These are phyloP conservation scores for Blera fallax DNA, from an alignment of 2,888 invertebrate species.

Conservation along the genomic window DNA sequence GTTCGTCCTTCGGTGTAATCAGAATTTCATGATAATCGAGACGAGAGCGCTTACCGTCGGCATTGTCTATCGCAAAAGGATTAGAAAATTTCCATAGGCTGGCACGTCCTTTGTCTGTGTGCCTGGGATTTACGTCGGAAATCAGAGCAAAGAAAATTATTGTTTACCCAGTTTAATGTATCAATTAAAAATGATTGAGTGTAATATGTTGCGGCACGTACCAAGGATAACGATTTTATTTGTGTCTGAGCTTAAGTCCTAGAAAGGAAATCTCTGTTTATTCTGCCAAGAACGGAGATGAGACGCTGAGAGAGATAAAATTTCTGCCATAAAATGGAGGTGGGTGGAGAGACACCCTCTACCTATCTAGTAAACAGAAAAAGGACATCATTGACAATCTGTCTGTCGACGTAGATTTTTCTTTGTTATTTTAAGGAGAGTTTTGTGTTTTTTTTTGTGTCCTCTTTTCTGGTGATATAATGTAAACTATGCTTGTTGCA, in stretches of 20 bases:
- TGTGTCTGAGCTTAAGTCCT: conserved; percentile 41
- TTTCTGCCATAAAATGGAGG: neutral
- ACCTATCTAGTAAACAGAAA: conserved; percentile 12
- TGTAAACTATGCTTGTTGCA: conserved; percentile 67
- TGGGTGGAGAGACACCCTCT: neutral
- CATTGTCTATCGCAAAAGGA: neutral
- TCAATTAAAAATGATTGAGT: conserved; percentile 82
- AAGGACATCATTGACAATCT: conserved; percentile 54
- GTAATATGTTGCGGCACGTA: conserved; percentile 81
- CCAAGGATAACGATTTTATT: conserved; percentile 68
- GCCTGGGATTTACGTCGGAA: conserved; percentile 44
- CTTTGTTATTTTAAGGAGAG: conserved; percentile 48
- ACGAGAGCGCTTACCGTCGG: conserved; percentile 32
- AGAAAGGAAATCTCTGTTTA: conserved; percentile 29
- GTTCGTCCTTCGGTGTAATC: conserved; percentile 52
- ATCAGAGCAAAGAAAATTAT: conserved; percentile 41
- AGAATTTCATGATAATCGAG: conserved; percentile 64
- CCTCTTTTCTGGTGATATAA: neutral
- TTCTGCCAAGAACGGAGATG: neutral
- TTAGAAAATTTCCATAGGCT: conserved; percentile 19
- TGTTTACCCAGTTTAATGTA: conserved; percentile 80
- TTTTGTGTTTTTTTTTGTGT: neutral
- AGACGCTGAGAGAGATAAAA: conserved; percentile 23
- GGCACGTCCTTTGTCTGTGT: conserved; percentile 14
- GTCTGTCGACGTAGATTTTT: conserved; percentile 9